These are phyloP conservation scores for Zaprionus vittiger DNA, from an alignment of 1,140 invertebrate species.

Conservation along the genomic window DNA sequence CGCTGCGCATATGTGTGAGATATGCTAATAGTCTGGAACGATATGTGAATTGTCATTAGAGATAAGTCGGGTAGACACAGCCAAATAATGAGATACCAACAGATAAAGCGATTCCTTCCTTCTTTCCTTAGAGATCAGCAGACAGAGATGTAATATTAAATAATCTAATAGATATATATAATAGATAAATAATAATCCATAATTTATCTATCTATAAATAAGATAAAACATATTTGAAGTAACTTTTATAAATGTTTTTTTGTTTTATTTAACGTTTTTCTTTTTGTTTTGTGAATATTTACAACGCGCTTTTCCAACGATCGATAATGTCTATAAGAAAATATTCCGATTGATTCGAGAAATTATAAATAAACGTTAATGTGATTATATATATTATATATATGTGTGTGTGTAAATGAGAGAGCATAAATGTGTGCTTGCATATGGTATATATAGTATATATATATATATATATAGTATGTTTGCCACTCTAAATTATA, in stretches of 20 bases:
- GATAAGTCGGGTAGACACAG: background rate
- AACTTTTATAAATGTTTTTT: background rate
- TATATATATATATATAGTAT: constrained; percentile 26
- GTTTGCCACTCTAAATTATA: constrained; percentile 18
- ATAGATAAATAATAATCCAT: no score
- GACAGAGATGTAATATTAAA: background rate
- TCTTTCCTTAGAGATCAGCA: background rate
- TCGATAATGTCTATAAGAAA: constrained; percentile 13
- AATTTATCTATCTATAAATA: no score
- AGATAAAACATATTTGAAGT: no score
- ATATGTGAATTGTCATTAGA: constrained; percentile 5
- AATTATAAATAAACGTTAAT: constrained; percentile 31
- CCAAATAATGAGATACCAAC: background rate
- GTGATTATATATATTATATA: constrained; percentile 21
- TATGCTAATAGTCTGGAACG: constrained; percentile 44
- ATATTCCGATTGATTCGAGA: background rate
- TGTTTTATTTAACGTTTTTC: constrained; percentile 46
- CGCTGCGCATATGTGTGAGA: constrained; percentile 25
- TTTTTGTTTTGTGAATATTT: constrained; percentile 37
- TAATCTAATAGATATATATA: background rate
- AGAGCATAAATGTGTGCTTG: background rate
- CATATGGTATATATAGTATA: background rate
- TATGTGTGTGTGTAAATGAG: constrained; percentile 30
- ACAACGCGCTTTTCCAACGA: constrained; percentile 48
- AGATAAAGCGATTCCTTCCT: background rate